Base-by-base conservation (phyloP, 2,888 invertebrate species). In the Diplolepis rosae region DNA sequence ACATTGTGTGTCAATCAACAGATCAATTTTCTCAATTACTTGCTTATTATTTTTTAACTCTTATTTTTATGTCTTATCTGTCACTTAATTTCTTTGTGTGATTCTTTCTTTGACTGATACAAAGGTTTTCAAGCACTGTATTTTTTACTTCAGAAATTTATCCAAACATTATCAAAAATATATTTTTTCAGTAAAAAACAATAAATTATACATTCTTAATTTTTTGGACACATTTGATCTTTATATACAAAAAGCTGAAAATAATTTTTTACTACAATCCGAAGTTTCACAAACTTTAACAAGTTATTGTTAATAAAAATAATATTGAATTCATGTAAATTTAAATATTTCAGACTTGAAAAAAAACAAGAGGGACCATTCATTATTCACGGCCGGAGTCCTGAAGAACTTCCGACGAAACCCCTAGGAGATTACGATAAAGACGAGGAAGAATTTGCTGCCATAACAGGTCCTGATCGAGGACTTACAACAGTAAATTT, bases 391-490 rank as follows among this genome's bases (percentile, higher is more conserved):
- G 95, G 94, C 4, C 92, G 93, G 83, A 92, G 92, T 80, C 93
- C 94, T 65, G 93, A 93, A 67, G 94, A 95, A 85, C 89, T 96
- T 79, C 95, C 95, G 0, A 91, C 90, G 79, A 91, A 89, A 70
- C 89, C 91, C 70, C 84, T 93, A 65, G 91, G 90, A 11, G 79
- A 85, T 54, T 87, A 90, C 48, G 90, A 89, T 39, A 91, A 92
- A 15, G 84, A 90, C 30, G 90, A 90, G 68, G 91, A 92, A 65
- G 90, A 95, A 66, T 90, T 93, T 69, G 93, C 94, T 9, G 93
- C 95, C 68, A 93, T 93, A 83, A 94, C 96, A 0, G 96, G 96
- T 7, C 96, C 96, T 0, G 94, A 94, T 80, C 94, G 93, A 71
- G 96, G 96, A 1, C 90, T 96, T 3, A 93, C 94, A 0, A 92